Evolutionary conservation across 2,888 invertebrate genomes (phyloP), one percentile per base, ranked within the genome.

Genomic region (Ferdinandea cuprea): DNA sequence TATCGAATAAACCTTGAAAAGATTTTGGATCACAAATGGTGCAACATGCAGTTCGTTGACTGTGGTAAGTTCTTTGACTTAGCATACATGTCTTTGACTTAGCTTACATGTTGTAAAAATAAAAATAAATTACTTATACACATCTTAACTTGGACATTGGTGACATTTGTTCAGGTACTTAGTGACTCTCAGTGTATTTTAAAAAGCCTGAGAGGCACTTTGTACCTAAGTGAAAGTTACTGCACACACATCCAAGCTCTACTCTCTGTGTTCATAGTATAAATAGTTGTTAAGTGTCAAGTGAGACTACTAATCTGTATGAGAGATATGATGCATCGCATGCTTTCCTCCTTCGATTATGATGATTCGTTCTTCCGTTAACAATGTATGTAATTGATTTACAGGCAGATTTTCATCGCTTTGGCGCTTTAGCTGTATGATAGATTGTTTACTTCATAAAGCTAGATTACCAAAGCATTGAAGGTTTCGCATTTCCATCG

Each of bases 381-480:
- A 28, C 35, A 69, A 21, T 35, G 17, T 7, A 21, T 35, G 17
- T 7, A 44, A 61, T 54, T 72, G 59, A 66, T 61, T 61, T 50
- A 77, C 72, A 72, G 32, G 90, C 92, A 90, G 91, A 91, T 89
- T 92, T 92, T 92, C 94, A 93, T 92, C 93, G 91, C 96, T 96
- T 96, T 96, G 96, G 96, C 94, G 94, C 95, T 95, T 94, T 95
- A 95, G 96, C 96, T 95, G 94, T 94, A 94, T 96, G 95, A 95
- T 94, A 93, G 93, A 91, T 91, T 91, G 89, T 91, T 90, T 92
- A 91, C 92, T 93, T 95, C 96, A 96, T 96, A 96, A 96, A 96
- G 96, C 96, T 96, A 96, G 95, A 95, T 96, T 96, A 96, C 96
- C 96, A 96, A 96, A 96, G 96, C 95, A 96, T 92, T 92, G 93